Percentiles rank a stretch among this genome's conserved stretches.
phyloP scores from a whole-genome alignment of 2,113 vertebrate species.

The Synchiropus splendidus region DNA sequence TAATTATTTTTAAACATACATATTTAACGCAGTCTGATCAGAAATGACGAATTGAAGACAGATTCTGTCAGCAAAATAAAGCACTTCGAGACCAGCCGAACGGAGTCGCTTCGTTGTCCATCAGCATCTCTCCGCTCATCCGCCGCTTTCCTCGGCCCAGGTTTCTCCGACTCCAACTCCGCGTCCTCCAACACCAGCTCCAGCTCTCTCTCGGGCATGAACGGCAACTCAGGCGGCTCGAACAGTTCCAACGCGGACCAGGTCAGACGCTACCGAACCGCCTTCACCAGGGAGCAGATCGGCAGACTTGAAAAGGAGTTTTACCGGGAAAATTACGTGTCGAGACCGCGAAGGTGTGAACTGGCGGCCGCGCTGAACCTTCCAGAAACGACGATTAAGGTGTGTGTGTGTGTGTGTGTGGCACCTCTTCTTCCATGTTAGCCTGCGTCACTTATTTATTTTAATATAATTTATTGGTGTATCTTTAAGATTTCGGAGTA shows the following conservation, averaged over 20 bases:
- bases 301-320: constrained; percentile 85
- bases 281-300: constrained; percentile 86
- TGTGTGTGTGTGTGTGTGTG: constrained; percentile 35
- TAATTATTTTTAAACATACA: no score
- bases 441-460: no score
- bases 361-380: constrained; percentile 91
- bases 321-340: constrained; percentile 89
- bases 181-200: constrained; percentile 71
- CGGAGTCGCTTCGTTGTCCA: no score
- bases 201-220: constrained; percentile 72
- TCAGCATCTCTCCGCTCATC: no score
- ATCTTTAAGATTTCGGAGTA: no score
- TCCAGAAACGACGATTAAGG: constrained; percentile 98
- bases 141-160: constrained; percentile 39
- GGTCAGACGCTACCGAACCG: constrained; percentile 83
- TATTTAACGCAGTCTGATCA: no score
- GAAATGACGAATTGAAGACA: no score
- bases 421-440: no score
- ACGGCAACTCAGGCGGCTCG: constrained; percentile 74
- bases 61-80: no score
- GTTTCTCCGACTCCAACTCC: constrained; percentile 81
- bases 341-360: constrained; percentile 90
- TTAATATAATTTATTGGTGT: no score
- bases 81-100: no score
- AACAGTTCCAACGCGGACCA: constrained; percentile 79